Base-by-base conservation (phyloP, 1,140 invertebrate genomes). In the Ostrea denselamellosa region DNA sequence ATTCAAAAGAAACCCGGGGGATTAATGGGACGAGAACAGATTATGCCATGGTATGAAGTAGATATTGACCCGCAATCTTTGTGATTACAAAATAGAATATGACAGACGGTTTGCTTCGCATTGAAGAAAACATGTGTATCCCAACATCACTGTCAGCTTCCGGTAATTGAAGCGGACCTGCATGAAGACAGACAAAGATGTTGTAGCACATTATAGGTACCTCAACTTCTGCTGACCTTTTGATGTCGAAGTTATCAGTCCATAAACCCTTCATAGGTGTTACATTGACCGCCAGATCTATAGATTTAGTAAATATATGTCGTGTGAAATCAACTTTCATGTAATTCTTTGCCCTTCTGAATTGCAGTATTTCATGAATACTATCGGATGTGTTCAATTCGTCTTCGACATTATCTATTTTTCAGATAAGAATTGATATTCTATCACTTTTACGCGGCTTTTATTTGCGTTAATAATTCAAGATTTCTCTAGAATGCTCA, bases 221-320 rank as follows among this genome's bases (percentile, higher is more conserved):
- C 25, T 77, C 68, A 77, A 77, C 68, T 77, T 25, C 68, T 77
- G 25, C 28, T 77, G 68, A 77, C 68, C 68, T 77, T 77, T 25
- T 34, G 68, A 77, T 77, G 68, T 77, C 68, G 10, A 34, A 77
- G 28, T 77, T 77, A 77, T 77, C 68, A 44, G 22, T 34, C 68
- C 22, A 77, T 77, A 77, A 77, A 77, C 22, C 68, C 22, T 77
- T 77, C 68, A 77, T 34, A 77, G 68, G 68, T 77, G 68, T 77
- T 28, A 77, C 28, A 77, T 28, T 77, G 68, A 25, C 68, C 28
- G 25, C 12, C 68, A 77, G 0, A 77, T 77, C 25, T 25, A 25
- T 28, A 34, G 68, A 77, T 77, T 77, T 77, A 77, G 68, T 77
- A 77, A 77, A 77, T 77, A 77, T 77, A 77, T 77, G 68, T 77